Evolutionary conservation across 2,888 invertebrate genomes (phyloP).

Genomic region (Chrysina gloriosa): DNA sequence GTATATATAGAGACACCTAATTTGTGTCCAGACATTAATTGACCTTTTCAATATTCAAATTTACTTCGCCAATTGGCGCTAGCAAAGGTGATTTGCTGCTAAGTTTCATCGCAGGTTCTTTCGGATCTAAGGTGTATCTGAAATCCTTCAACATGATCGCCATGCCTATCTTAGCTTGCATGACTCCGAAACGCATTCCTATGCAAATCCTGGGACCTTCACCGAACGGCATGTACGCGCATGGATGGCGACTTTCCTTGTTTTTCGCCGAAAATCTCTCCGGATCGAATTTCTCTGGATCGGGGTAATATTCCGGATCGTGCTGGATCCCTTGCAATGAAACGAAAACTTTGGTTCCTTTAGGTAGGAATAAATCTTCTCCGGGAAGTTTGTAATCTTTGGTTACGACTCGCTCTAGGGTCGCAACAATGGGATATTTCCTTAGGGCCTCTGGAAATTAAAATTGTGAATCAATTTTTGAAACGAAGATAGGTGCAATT

Average conservation of each 20-base stretch:
- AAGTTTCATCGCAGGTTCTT: neutral
- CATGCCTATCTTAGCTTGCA: conserved; percentile 39
- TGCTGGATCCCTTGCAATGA: conserved; percentile 22
- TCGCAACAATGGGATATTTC: conserved; percentile 25
- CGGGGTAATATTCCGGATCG: conserved; percentile 33
- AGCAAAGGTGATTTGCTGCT: neutral
- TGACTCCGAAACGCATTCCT: conserved; percentile 32
- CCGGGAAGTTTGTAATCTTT: conserved; percentile 27
- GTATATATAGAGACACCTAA: neutral
- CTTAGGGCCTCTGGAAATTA: conserved; percentile 34
- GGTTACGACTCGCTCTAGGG: neutral
- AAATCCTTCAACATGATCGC: conserved; percentile 24
- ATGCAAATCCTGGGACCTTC: conserved; percentile 39
- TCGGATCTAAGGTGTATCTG: neutral
- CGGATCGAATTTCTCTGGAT: conserved; percentile 35
- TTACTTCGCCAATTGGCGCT: neutral
- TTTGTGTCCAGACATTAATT: neutral
- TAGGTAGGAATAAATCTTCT: conserved; percentile 1
- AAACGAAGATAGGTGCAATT: too few relatives aligned
- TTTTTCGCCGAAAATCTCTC: conserved; percentile 21
- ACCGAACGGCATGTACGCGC: conserved; percentile 30
- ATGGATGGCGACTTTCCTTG: conserved; percentile 17
- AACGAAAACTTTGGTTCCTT: conserved; percentile 28
- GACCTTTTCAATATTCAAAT: conserved; percentile 11
- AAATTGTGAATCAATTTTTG: too few relatives aligned